A percentile compares a stretch with the other conserved stretches of the same genome.
Evolutionary conservation across 2,113 vertebrate genomes (phyloP).

Genomic region (Gymnarchus niloticus): DNA sequence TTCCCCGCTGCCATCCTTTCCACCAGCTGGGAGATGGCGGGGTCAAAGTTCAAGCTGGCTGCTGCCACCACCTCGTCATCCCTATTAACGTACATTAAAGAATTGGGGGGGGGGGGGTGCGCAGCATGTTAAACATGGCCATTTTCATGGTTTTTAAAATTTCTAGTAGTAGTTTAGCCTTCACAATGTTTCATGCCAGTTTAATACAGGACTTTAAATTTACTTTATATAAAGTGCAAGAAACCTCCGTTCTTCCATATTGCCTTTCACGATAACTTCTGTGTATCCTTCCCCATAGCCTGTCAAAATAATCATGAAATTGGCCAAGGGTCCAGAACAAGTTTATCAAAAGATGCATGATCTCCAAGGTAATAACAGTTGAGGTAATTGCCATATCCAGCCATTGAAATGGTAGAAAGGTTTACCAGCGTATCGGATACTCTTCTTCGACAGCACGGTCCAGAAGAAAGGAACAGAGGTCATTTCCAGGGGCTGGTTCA

Average conservation of each 20-base stretch:
- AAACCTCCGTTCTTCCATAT: slow-evolving; percentile 69
- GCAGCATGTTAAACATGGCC: not conserved
- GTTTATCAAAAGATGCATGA: not conserved
- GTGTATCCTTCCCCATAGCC: slow-evolving; percentile 75
- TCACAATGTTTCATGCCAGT: not conserved
- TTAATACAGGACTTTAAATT: slow-evolving; percentile 40
- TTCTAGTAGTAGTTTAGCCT: not conserved
- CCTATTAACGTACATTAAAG: slow-evolving; percentile 47
- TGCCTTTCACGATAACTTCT: slow-evolving; percentile 74
- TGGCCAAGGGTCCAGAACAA: not conserved
- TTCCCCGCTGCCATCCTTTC: slow-evolving; percentile 67
- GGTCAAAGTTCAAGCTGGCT: slow-evolving; percentile 78
- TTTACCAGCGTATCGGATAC: slow-evolving; percentile 73
- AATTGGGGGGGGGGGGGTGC: not conserved
- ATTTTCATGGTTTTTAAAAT: not conserved
- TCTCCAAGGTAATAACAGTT: not conserved
- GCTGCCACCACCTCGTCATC: slow-evolving; percentile 69
- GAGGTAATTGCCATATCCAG: not conserved
- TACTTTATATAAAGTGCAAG: slow-evolving; percentile 82
- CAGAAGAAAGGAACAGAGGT: slow-evolving; percentile 79
- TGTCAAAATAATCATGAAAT: slow-evolving; percentile 38
- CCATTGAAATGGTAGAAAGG: not conserved
- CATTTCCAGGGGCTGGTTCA: slow-evolving; percentile 56
- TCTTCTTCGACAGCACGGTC: slow-evolving; percentile 70
- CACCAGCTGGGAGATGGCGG: slow-evolving; percentile 66